Base-by-base conservation (phyloP, 2,797 vertebrate genomes). In the Sebastes taczanowskii region DNA sequence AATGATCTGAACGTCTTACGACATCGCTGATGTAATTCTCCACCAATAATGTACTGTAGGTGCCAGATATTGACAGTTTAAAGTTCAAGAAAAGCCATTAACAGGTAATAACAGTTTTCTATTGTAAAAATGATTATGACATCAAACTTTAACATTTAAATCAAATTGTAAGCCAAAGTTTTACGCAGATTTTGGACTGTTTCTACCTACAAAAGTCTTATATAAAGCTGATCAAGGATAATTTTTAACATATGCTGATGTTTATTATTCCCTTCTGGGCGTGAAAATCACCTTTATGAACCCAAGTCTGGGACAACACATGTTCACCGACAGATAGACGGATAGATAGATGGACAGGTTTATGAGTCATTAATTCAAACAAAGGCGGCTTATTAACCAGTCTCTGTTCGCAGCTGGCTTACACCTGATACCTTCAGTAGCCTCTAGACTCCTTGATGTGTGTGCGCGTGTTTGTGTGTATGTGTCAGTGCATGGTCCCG, bases 291-390 rank as follows among this genome's bases (percentile, higher is more conserved):
- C 55, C 63, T 80, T 71, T 67, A 34, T 68, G 85, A 68, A 81
- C 32, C 35, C 16, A 7, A 46, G 59, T 72, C 63, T 68, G 76
- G 59, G 58, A 55, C 55, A 76, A 75, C 88, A 85, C 75, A 88
- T 81, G 66, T 71, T 84, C 74, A 32, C 35, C 68, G 82, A 84
- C 70, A 70, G 78, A 74, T 11, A 78, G 88, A 85, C 60, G 73
- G 83, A 87, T 30, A 74, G 73, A 79, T 35, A 65, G 73, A 84
- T 32, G 68, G 86, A 89, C 85, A 78, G 82, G 78, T 93, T 93
- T 91, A 93, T 91, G 88, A 92, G 89, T 91, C 94, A 93, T 94
- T 94, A 91, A 95, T 92, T 94, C 82, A 93, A 88, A 91, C 84
- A 91, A 88, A 89, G 92, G 87, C 85, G 11, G 88, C 92, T 92